A percentile compares a stretch with the other conserved stretches of the same genome.
These are phyloP conservation scores for Hemistola chrysoprasaria DNA, from an alignment of 2,888 invertebrate species.

Conservation along the genomic window DNA sequence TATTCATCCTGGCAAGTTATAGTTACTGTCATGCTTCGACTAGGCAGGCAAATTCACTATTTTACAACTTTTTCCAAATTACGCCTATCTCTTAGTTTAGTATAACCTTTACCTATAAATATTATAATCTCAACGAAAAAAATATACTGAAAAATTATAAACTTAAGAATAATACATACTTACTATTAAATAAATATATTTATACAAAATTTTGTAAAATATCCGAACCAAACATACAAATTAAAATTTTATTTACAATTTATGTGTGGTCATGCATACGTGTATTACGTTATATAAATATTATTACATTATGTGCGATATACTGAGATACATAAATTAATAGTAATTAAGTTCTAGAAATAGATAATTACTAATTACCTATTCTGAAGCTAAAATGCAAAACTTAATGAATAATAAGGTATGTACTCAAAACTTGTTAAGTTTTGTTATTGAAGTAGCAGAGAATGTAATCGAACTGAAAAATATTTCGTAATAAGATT, in stretches of 20 bases:
- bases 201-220: conserved; percentile 2
- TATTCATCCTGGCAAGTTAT: conserved; percentile 4
- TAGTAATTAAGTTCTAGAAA: conserved; percentile 38
- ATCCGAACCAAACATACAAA: conserved; percentile 3
- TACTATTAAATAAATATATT: too few relatives aligned
- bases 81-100: background rate
- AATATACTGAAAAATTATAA: conserved; percentile 14
- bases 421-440: conserved; percentile 37
- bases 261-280: conserved; percentile 26
- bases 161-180: conserved; percentile 9
- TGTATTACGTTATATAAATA: conserved; percentile 21
- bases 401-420: conserved; percentile 47
- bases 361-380: too few relatives aligned
- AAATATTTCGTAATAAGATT: conserved; percentile 2
- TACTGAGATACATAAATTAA: conserved; percentile 32
- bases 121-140: conserved; percentile 19
- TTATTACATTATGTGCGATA: conserved; percentile 10
- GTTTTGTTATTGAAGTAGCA: conserved; percentile 40
- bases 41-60: conserved; percentile 35
- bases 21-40: conserved; percentile 41
- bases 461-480: conserved; percentile 12
- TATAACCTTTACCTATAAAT: conserved; percentile 4
- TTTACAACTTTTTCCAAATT: conserved; percentile 8
- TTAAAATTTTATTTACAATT: conserved; percentile 10
- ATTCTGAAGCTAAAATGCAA: conserved; percentile 4